These are phyloP conservation scores for Cichlasoma orientale DNA, from an alignment of 2,797 vertebrate species.

Conservation along the genomic window DNA sequence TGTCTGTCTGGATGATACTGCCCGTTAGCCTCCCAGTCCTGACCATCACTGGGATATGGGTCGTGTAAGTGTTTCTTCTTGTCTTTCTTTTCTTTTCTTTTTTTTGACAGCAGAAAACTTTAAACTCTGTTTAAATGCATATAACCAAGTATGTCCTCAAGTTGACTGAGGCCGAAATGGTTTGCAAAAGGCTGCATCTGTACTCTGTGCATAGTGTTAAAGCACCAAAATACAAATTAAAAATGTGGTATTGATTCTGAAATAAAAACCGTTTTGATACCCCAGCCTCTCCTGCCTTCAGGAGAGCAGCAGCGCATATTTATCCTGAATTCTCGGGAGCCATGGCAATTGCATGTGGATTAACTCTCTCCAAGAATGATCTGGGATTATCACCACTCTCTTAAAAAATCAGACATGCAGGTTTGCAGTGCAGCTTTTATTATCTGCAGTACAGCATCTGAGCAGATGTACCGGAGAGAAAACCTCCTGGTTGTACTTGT, in stretches of 20 bases:
- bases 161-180: not conserved
- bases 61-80: conserved; percentile 85
- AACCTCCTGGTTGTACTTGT: conserved; percentile 44
- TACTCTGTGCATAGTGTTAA: not conserved
- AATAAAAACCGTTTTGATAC: conserved; percentile 11
- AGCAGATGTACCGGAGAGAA: conserved; percentile 20
- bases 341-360: conserved; percentile 70
- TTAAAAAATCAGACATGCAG: conserved; percentile 33
- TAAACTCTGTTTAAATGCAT: not conserved
- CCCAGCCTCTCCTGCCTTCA: conserved; percentile 9
- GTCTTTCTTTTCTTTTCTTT: not conserved
- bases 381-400: conserved; percentile 37
- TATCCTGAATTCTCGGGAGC: conserved; percentile 69
- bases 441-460: conserved; percentile 22
- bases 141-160: not conserved
- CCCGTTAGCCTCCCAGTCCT: conserved; percentile 87
- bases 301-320: conserved; percentile 54
- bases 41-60: conserved; percentile 92
- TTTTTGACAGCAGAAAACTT: not conserved
- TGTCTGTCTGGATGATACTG: conserved; percentile 90
- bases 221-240: not conserved
- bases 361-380: conserved; percentile 55
- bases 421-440: conserved; percentile 11
- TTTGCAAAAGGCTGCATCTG: not conserved
- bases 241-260: not conserved